A percentile compares a stretch with the other conserved stretches of the same genome.
Evolutionary conservation across 2,888 invertebrate species (phyloP).

Genomic region (Parapristionchus giblindavisi): DNA sequence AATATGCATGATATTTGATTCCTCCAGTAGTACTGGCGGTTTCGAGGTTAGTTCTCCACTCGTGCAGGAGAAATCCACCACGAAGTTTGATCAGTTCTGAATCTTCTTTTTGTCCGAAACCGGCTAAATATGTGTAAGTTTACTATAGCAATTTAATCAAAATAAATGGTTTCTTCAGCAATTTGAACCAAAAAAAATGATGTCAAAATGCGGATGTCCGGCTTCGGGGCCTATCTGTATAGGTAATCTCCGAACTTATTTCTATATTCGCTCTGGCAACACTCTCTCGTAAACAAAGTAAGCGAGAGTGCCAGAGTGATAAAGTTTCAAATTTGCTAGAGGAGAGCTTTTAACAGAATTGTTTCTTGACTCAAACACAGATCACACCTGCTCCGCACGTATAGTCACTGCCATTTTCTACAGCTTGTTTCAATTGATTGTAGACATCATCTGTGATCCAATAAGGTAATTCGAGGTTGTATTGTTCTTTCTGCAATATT

Average conservation of each 20-base stretch:
- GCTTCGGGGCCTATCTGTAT: too few relatives aligned
- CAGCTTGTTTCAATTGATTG: conserved; percentile 13
- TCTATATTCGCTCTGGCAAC: too few relatives aligned
- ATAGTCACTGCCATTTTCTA: conserved; percentile 4
- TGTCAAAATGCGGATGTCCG: too few relatives aligned
- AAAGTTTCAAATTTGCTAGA: too few relatives aligned
- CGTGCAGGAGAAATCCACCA: conserved; percentile 35
- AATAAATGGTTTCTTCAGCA: too few relatives aligned
- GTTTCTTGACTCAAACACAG: neutral
- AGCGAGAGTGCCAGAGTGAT: too few relatives aligned
- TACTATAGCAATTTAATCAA: too few relatives aligned
- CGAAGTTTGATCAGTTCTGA: conserved; percentile 17
- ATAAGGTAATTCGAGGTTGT: conserved; percentile 6
- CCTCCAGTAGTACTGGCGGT: neutral
- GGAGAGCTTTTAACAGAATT: too few relatives aligned
- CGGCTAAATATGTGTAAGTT: conserved; percentile 5
- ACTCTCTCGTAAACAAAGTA: too few relatives aligned
- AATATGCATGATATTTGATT: conserved; percentile 25
- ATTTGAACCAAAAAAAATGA: too few relatives aligned
- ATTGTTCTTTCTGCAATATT: conserved; percentile 31
- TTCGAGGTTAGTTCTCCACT: conserved; percentile 31
- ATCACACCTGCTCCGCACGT: conserved; percentile 30
- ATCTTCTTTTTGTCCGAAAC: conserved; percentile 24
- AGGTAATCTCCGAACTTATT: too few relatives aligned
- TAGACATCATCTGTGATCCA: conserved; percentile 35